A percentile compares a stretch with the other conserved stretches of the same genome.
phyloP scores from a whole-genome alignment of 2,797 vertebrate genomes.

The Phataginus tetradactyla region DNA sequence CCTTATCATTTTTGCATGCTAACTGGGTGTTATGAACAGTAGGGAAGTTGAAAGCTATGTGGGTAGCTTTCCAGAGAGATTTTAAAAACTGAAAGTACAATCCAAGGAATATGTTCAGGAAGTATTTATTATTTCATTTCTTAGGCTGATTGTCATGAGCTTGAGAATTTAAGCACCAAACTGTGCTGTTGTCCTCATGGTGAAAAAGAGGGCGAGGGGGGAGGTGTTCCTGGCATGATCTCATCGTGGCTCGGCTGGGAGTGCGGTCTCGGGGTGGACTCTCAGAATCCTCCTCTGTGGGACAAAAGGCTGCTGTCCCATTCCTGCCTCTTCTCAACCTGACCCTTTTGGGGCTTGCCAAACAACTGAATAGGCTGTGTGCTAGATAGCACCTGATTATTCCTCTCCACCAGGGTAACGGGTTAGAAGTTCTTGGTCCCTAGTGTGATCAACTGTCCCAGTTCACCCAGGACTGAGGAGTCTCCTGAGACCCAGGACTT shows the following conservation, averaged over 20 bases:
- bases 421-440: neutral
- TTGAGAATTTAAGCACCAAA: conserved; percentile 16
- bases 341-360: neutral
- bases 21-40: conserved; percentile 33
- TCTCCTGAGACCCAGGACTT: neutral
- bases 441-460: neutral
- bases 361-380: neutral
- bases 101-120: conserved; percentile 25
- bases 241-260: neutral
- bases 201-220: neutral
- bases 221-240: neutral
- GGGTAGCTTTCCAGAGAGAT: neutral
- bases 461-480: neutral
- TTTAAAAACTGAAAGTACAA: conserved; percentile 55
- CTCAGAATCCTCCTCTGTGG: neutral
- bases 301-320: neutral
- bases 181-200: neutral
- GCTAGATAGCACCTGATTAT: neutral
- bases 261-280: neutral
- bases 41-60: conserved; percentile 22
- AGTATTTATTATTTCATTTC: conserved; percentile 49
- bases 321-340: neutral
- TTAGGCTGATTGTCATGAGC: neutral
- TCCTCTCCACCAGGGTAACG: neutral
- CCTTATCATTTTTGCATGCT: conserved; percentile 18